phyloP scores from a whole-genome alignment of 2,797 vertebrate species.

The Philypnodon macrostomus region DNA sequence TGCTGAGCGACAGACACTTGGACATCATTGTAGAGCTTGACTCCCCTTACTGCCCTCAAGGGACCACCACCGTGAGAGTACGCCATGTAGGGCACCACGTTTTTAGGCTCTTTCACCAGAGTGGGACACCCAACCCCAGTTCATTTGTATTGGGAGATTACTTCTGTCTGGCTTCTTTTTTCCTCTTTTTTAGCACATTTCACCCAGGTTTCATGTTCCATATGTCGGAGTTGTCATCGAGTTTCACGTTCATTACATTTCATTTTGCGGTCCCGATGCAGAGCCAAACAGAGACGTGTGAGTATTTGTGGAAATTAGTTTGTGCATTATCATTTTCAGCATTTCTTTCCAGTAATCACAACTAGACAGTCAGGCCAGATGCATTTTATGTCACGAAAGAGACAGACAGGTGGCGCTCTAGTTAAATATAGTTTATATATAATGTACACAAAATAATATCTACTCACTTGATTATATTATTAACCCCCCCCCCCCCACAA shows the following conservation, averaged over 20 bases:
- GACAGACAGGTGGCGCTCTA: no score
- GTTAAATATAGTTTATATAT: no score
- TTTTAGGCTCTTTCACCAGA: conserved; percentile 24
- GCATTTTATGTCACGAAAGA: no score
- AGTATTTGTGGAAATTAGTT: conserved; percentile 10
- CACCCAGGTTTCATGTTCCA: conserved; percentile 33
- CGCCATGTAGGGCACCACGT: conserved; percentile 16
- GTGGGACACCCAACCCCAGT: conserved; percentile 32
- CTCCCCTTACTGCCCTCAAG: conserved; percentile 49
- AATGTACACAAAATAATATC: no score
- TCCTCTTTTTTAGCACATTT: conserved; percentile 2
- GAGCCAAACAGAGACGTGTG: conserved; percentile 1
- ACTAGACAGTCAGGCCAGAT: no score
- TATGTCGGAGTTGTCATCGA: conserved; percentile 18
- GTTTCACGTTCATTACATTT: conserved; percentile 39
- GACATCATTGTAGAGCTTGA: no score
- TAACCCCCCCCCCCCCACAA: no score
- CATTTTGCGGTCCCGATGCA: conserved; percentile 13
- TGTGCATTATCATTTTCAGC: no score
- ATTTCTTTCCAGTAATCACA: no score
- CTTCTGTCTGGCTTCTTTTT: background rate
- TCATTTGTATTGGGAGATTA: conserved; percentile 31
- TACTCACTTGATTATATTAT: no score
- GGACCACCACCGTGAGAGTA: conserved; percentile 27
- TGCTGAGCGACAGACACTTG: conserved; percentile 45